phyloP scores from a whole-genome alignment of 2,113 vertebrate species.

The Otis tarda region DNA sequence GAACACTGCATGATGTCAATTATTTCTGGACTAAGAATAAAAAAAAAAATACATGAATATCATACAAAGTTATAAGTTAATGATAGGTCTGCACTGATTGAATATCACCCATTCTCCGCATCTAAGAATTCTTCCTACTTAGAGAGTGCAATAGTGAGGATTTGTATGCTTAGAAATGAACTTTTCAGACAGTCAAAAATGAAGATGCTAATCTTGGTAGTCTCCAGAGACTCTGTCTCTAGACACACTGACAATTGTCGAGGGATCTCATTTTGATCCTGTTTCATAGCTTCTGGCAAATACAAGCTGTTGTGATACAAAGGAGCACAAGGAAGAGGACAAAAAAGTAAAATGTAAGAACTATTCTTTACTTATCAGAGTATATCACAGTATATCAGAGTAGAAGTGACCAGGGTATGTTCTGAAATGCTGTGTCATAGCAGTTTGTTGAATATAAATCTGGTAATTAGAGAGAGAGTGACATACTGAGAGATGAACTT shows the following conservation, averaged over 20 bases:
- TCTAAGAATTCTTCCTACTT: not conserved
- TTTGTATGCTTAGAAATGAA: not conserved
- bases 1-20: not conserved
- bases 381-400: not conserved
- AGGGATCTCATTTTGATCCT: not conserved
- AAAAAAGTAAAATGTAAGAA: not conserved
- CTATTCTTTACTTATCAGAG: not conserved
- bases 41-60: not conserved
- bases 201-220: not conserved
- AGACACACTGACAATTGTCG: not conserved
- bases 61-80: not conserved
- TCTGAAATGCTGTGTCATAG: not conserved
- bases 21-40: not conserved
- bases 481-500: not conserved
- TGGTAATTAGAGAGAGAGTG: not conserved
- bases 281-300: not conserved
- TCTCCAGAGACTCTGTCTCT: no score
- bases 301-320: not conserved
- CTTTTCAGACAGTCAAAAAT: not conserved
- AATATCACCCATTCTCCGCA: not conserved
- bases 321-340: not conserved
- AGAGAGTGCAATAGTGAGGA: not conserved
- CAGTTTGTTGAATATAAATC: fast-evolving
- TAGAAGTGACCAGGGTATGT: not conserved
- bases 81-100: not conserved